Base-by-base conservation (phyloP, 2,888 invertebrate species). In the Drosophila yooni region DNA sequence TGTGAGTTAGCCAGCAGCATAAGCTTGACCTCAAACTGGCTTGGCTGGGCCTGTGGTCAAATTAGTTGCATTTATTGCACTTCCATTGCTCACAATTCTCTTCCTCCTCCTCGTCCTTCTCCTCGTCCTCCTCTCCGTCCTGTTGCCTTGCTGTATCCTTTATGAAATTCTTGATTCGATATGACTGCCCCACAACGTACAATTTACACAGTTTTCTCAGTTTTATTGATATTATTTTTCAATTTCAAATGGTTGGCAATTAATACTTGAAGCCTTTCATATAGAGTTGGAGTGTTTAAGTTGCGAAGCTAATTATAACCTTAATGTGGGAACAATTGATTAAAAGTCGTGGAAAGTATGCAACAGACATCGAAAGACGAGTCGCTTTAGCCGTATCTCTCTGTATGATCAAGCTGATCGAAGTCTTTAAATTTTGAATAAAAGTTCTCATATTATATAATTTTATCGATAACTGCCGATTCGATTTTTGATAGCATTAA, bases 51-150 rank as follows among this genome's bases (percentile, higher is more conserved):
- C 66, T 76, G 70, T 46, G 77, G 70, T 70, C 56, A 63, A 74
- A 74, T 78, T 78, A 70, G 70, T 78, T 70, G 70, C 74, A 74
- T 65, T 60, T 61, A 65, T 54, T 70, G 53, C 58, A 40, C 54
- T 52, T 51, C 21, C 40, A 25, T 46, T 46, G 21, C 21, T 21
- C 46, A 21, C 21, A 46, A 29, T 38, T 31, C 27, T 31, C 38
- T n/a, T 38, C 10, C 52, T 38, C 15, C 51, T 8, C 8, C 8
- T 27, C 29, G 31, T 27, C 46, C 25, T 18, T n/a, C 43, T 40
- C 25, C 50, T 6, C 13, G 21, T 53, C 13, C n/a, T 11, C 3
- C 6, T 3, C 3, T 7, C 8, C 46, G 8, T 13, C 29, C 8
- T 21, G 4, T 27, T 27, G 11, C 25, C 4, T n/a, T 27, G 18